phyloP scores from a whole-genome alignment of 2,888 invertebrate genomes.

The Agelastica alni region DNA sequence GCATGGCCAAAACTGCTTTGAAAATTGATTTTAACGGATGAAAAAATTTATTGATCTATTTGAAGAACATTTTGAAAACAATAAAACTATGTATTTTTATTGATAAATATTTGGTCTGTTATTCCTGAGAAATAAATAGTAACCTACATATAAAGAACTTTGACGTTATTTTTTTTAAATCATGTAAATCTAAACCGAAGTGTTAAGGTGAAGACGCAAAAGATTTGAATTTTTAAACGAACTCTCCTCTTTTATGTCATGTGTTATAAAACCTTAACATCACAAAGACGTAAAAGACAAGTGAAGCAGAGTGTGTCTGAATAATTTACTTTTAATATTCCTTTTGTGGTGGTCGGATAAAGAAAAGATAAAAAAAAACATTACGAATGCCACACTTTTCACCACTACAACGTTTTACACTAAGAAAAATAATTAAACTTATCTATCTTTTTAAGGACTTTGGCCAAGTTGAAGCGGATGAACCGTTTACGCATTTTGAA shows the following conservation, averaged over 20 bases:
- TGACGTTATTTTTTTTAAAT: slow-evolving; percentile 7
- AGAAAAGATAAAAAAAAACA: slow-evolving; percentile 30
- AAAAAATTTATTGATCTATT: too few species aligned
- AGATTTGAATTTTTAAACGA: slow-evolving; percentile 18
- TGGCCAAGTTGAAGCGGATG: too few species aligned
- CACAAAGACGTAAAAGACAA: slow-evolving; percentile 24
- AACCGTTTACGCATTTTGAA: too few species aligned
- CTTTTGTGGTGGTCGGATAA: slow-evolving; percentile 30
- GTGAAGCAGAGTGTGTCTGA: slow-evolving; percentile 25
- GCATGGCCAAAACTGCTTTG: too few species aligned
- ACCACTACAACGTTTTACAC: slow-evolving; percentile 18
- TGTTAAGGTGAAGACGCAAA: slow-evolving; percentile 15
- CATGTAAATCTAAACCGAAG: slow-evolving; percentile 10
- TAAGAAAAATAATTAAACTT: slow-evolving; percentile 20
- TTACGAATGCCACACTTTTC: slow-evolving; percentile 20
- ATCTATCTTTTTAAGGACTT: too few species aligned
- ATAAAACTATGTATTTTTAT: too few species aligned
- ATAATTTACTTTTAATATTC: slow-evolving; percentile 33
- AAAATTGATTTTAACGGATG: too few species aligned
- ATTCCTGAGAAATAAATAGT: too few species aligned
- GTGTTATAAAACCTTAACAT: slow-evolving; percentile 20
- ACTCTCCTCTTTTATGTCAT: slow-evolving; percentile 20
- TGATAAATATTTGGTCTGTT: too few species aligned
- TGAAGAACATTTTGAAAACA: too few species aligned
- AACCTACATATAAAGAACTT: too few species aligned